Evolutionary conservation across 2,888 invertebrate species (phyloP), one percentile per base, ranked within the genome.

Genomic region (Eutolmus rufibarbis): DNA sequence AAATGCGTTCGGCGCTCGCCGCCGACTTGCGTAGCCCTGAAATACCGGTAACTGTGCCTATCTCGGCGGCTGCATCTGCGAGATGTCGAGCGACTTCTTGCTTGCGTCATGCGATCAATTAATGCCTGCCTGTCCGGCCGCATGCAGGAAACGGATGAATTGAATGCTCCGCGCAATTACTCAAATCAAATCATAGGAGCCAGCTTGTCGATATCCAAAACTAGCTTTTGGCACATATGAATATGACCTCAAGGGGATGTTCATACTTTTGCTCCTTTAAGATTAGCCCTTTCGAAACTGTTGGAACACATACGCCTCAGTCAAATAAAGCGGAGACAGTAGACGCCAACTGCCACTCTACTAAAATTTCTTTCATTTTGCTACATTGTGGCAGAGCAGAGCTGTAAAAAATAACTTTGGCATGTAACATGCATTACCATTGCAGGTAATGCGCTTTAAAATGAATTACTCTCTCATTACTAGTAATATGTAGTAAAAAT

Each of bases 61-160:
- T 57, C 34, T 82, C 82, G 28, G 82, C 56, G 19, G 23, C 76
- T 37, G 34, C 79, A 46, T 51, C 46, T 46, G 14, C 12, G 57
- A 23, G 40, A 56, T 82, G 56, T 82, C 66, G 82, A 66, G 82
- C 66, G 34, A 37, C 37, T 37, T 23, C 57, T 82, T 82, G 46
- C 57, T 82, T 82, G 82, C 82, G 82, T 66, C 82, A 82, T 82
- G 82, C 57, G 14, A 82, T 82, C 82, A 82, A 66, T 66, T 82
- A 82, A 31, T 34, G 40, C 28, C 51, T 82, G 57, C 37, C 16
- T 16, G 34, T 57, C 16, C 31, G 46, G 82, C 37, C 16, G 37
- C 9, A 57, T 82, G n/a, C 37, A 82, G 82, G 56, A 82, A 82
- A 82, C 34, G 66, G 37, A 82, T 56, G 37, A 82, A 66, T 82